A percentile compares a stretch with the other conserved stretches of the same genome.
phyloP scores from a whole-genome alignment of 2,888 invertebrate genomes.

The Cyclophora albipunctata region DNA sequence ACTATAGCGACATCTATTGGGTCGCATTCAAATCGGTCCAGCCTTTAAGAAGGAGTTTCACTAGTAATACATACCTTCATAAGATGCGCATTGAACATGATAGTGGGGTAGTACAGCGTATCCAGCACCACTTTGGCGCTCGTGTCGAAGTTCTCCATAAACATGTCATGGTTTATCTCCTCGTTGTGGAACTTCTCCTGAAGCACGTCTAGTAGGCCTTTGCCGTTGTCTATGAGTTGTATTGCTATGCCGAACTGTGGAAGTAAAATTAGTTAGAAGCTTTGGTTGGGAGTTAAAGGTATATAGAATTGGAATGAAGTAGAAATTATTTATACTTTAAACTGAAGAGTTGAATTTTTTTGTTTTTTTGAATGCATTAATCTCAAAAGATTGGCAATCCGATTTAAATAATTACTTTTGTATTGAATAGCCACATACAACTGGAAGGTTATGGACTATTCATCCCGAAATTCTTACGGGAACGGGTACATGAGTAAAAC shows the following conservation, averaged over 20 bases:
- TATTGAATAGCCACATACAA: too few species aligned
- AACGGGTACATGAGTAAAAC: too few species aligned
- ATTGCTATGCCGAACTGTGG: slow-evolving; percentile 61
- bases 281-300: too few species aligned
- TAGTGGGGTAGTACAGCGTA: slow-evolving; percentile 63
- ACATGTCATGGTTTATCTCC: slow-evolving; percentile 28
- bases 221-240: slow-evolving; percentile 55
- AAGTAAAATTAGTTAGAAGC: slow-evolving; percentile 7
- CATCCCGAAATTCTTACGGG: too few species aligned
- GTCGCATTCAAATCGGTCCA: too few species aligned
- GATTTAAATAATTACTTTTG: too few species aligned
- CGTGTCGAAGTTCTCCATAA: slow-evolving; percentile 65
- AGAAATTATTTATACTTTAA: too few species aligned
- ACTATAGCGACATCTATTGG: too few species aligned
- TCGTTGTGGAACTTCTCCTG: slow-evolving; percentile 36
- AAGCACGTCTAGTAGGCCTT: slow-evolving; percentile 56
- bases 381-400: background rate
- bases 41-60: too few species aligned
- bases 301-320: too few species aligned
- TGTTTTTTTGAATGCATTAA: background rate
- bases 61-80: slow-evolving; percentile 47
- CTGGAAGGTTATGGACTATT: too few species aligned
- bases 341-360: too few species aligned
- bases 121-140: slow-evolving; percentile 54
- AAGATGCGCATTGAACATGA: slow-evolving; percentile 57